phyloP scores from a whole-genome alignment of 2,113 vertebrate genomes.

The Poeciliopsis retropinna region DNA sequence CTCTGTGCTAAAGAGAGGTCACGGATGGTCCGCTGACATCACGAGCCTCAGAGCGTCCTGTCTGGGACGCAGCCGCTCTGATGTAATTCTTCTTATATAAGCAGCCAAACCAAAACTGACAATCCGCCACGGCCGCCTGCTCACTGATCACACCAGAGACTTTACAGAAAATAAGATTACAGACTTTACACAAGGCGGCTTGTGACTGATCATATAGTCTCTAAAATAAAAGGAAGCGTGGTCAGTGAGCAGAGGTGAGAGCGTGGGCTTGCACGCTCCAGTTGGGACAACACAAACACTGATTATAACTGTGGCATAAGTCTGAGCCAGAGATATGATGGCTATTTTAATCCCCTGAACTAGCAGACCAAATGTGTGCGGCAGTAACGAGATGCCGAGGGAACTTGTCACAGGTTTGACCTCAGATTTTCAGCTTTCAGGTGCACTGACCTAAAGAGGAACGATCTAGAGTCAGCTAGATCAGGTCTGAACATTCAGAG shows the following conservation, averaged over 20 bases:
- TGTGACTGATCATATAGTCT: conserved; percentile 18
- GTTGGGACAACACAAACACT: conserved; percentile 15
- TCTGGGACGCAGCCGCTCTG: conserved; percentile 42
- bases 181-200: no score
- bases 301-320: conserved; percentile 1
- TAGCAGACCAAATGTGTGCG: conserved; percentile 25
- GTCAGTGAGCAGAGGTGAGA: conserved; percentile 2
- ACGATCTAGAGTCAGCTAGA: no score
- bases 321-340: background rate
- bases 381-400: conserved; percentile 3
- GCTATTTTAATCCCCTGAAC: background rate
- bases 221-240: conserved; percentile 30
- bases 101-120: conserved; percentile 50
- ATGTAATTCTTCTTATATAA: conserved; percentile 78
- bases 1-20: conserved; percentile 21
- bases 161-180: conserved; percentile 59
- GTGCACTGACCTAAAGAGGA: no score
- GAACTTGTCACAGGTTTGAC: background rate
- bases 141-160: conserved; percentile 34
- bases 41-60: conserved; percentile 45
- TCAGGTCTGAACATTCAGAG: no score
- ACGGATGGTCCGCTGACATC: conserved; percentile 37
- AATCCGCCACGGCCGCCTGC: conserved; percentile 23
- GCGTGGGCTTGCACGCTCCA: conserved; percentile 8
- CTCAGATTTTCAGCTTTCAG: conserved; percentile 3